Conservation (phyloP, 2,113 vertebrate genomes). For the Egretta garzetta region DNA sequence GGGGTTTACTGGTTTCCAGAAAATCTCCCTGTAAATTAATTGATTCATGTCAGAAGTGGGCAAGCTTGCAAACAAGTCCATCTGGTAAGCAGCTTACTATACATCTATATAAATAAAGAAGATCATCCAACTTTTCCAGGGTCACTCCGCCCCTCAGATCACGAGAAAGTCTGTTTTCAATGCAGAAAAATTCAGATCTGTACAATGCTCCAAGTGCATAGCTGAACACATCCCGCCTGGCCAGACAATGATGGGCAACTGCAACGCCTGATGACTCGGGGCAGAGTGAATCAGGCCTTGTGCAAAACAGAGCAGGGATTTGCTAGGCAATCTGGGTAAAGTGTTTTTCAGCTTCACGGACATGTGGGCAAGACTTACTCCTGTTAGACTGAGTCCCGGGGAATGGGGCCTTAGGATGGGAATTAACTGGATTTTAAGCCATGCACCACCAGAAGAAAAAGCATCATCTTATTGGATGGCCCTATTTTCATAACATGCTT, state of each 20-base stretch:
- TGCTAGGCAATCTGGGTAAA: neutral
- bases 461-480: neutral
- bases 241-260: neutral
- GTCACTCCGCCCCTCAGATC: constrained; percentile 27
- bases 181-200: neutral
- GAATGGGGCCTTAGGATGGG: neutral
- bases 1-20: neutral
- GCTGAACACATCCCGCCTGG: neutral
- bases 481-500: neutral
- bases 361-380: neutral
- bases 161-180: constrained; percentile 49
- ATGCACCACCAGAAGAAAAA: neutral
- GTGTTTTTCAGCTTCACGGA: neutral
- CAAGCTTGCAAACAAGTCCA: constrained; percentile 63
- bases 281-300: neutral
- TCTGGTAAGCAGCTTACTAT: constrained; percentile 60
- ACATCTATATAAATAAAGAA: constrained; percentile 58
- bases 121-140: constrained; percentile 40
- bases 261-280: neutral
- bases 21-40: constrained; percentile 10
- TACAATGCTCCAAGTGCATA: neutral
- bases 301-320: accelerated
- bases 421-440: neutral
- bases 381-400: neutral
- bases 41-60: constrained; percentile 53